A percentile compares a stretch with the other conserved stretches of the same genome.
phyloP scores from a whole-genome alignment of 1,140 invertebrate species.

The Brachystomella parvula region DNA sequence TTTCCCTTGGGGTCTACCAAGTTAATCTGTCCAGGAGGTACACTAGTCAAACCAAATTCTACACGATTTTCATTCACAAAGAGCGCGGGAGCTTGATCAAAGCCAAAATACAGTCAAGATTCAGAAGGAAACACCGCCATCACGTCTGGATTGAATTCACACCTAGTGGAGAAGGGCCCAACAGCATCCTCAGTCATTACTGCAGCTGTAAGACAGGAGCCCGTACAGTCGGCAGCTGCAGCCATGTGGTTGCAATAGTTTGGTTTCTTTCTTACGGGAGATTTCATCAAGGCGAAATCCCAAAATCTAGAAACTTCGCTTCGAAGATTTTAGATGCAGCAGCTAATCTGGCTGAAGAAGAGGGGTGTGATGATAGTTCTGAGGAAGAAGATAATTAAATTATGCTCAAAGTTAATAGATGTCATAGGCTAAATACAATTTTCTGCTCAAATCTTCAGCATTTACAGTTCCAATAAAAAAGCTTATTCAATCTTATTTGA shows the following conservation, averaged over 20 bases:
- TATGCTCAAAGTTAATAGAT: no score
- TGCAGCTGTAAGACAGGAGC: conserved; percentile 19
- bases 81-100: neutral
- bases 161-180: neutral
- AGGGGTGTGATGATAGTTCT: no score
- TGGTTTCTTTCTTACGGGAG: conserved; percentile 20
- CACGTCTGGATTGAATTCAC: neutral
- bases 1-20: neutral
- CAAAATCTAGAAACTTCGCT: no score
- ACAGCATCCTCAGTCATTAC: conserved; percentile 6
- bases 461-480: no score
- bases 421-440: no score
- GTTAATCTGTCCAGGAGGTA: neutral
- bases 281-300: neutral
- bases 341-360: no score
- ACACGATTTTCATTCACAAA: neutral
- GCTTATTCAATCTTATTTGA: no score
- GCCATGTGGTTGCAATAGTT: conserved; percentile 12
- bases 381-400: no score
- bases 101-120: neutral
- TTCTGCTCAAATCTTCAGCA: no score
- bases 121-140: neutral
- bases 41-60: neutral
- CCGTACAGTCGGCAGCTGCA: conserved; percentile 16
- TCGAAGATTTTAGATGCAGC: no score